Conservation (phyloP, 2,113 vertebrate genomes). For the Grus americana region DNA sequence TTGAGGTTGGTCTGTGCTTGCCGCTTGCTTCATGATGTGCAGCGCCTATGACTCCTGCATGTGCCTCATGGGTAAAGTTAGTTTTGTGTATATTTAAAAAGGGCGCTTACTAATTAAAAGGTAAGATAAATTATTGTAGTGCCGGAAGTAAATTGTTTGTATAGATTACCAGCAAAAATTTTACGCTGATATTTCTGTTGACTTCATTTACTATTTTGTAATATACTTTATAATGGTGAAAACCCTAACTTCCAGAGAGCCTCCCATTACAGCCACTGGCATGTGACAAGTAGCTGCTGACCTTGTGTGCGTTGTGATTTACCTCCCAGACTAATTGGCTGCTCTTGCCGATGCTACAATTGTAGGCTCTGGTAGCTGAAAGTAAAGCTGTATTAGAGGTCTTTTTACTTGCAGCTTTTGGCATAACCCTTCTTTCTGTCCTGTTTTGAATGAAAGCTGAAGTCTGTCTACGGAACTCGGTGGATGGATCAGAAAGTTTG, state of each 20-base stretch:
- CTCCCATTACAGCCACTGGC: not conserved
- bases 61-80: not conserved
- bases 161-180: not conserved
- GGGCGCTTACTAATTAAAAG: not conserved
- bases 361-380: not conserved
- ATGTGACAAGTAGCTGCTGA: not conserved
- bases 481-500: not conserved
- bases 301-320: not conserved
- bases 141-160: not conserved
- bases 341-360: not conserved
- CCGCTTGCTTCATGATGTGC: not conserved
- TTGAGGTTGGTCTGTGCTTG: not conserved
- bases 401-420: rapidly evolving
- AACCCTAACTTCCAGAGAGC: not conserved
- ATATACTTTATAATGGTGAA: not conserved
- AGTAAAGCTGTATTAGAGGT: not conserved
- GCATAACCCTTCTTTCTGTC: not conserved
- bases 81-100: not conserved
- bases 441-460: not conserved
- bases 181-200: not conserved
- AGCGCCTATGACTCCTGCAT: not conserved
- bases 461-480: not conserved
- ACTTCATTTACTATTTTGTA: not conserved
- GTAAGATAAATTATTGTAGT: not conserved
- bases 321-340: not conserved